Base-by-base conservation (phyloP, 2,797 vertebrate species). In the Synanceia verrucosa region DNA sequence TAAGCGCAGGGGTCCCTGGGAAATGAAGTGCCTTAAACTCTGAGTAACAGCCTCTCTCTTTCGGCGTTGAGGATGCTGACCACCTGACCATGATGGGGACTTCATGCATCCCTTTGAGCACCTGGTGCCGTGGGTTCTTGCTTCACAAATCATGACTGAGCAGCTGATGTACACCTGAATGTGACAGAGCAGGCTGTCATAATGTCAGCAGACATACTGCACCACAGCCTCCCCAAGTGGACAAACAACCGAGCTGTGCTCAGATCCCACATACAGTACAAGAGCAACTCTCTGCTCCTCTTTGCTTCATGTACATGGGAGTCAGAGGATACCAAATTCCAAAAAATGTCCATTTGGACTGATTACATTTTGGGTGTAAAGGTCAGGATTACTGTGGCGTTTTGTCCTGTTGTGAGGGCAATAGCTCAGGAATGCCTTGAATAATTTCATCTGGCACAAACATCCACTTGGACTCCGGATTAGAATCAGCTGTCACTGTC, bases 121-220 rank as follows among this genome's bases (percentile, higher is more conserved):
- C 46, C 93, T 86, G 67, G 86, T 91, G 70, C 50, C 3, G 9
- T 74, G 16, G 33, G 84, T 69, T 1, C 86, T 86, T 11, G 66
- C 73, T 47, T 88, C 84, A 74, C 93, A 94, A 65, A 94, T 75
- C 65, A 94, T 60, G 29, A 94, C 90, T 0, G 92, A 89, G 63
- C 93, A 95, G 78, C 86, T 94, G 78, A 95, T 89, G 78, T 91
- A 95, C 47, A 95, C 92, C 93, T 94, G 56, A 63, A 59, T 1
- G 57, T 11, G 78, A 52, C 16, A 31, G 7, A 13, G 58, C 21
- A 53, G 4, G 8, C 9, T 9, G 16, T 39, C 57, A 56, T 51
- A 21, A 12, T 0, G 21, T 36, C 29, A 36, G 23, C 6, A 60
- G 9, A 36, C 0, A 3, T 4, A 2, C 1, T 6, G n/a, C n/a